These are phyloP conservation scores for Strongylocentrotus purpuratus DNA, from an alignment of 35 echinoderm and acorn worm genomes.

Conservation along the genomic window DNA sequence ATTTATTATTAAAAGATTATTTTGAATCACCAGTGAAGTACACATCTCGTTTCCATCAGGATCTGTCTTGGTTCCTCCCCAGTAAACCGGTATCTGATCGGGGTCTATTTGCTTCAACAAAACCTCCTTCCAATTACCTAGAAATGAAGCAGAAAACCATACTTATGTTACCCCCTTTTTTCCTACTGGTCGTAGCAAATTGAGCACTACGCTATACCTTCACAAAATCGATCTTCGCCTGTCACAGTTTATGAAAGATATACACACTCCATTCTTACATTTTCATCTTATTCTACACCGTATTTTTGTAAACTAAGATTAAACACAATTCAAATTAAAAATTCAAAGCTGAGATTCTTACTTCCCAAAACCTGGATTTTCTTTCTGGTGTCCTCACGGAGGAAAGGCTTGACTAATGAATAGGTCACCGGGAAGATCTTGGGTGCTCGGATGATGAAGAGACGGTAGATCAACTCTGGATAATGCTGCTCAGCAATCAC, in stretches of 20 bases:
- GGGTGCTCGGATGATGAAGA: conserved; percentile 65
- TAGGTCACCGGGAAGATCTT: conserved; percentile 74
- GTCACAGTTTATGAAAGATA: background rate
- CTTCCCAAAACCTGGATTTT: conserved; percentile 81
- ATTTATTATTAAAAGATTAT: no score
- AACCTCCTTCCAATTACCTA: conserved; percentile 72
- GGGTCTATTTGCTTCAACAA: conserved; percentile 76
- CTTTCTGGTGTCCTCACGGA: conserved; percentile 70
- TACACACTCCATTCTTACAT: background rate
- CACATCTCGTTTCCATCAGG: conserved; percentile 65
- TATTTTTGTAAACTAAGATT: no score
- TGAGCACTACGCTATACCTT: no score
- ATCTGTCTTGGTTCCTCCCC: conserved; percentile 73
- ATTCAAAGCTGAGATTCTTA: background rate
- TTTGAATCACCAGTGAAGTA: background rate
- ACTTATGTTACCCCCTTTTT: no score
- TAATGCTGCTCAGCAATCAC: conserved; percentile 69
- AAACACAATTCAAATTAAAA: no score
- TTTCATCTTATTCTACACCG: background rate
- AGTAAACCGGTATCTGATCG: conserved; percentile 79
- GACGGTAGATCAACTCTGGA: conserved; percentile 63
- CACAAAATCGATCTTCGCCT: no score
- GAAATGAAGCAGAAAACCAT: background rate
- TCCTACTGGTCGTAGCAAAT: no score
- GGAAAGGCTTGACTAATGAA: conserved; percentile 61